These are phyloP conservation scores for Copsychus sechellarum DNA, from an alignment of 2,113 vertebrate species.

Conservation along the genomic window DNA sequence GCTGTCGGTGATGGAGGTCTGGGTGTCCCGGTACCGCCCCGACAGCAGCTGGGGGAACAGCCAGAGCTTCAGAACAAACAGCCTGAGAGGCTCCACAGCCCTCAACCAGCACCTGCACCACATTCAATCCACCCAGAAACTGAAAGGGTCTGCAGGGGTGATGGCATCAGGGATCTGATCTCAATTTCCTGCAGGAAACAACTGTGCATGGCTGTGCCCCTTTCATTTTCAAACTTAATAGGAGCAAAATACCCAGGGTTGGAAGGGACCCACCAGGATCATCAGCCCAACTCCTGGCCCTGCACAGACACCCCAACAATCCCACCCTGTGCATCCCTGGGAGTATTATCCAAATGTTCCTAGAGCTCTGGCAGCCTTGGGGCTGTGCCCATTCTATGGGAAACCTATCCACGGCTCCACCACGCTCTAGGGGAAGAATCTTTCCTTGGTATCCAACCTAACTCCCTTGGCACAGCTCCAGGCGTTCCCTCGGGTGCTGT, in stretches of 20 bases:
- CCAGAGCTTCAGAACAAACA: background rate
- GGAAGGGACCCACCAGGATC: background rate
- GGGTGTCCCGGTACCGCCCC: constrained; percentile 84
- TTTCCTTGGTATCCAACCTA: rapidly evolving
- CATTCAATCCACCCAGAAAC: rapidly evolving
- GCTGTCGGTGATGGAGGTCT: constrained; percentile 90
- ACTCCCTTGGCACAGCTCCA: background rate
- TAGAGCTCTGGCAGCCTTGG: background rate
- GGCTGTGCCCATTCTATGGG: background rate
- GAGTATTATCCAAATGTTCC: rapidly evolving
- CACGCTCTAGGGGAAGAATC: background rate
- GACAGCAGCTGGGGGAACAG: constrained; percentile 80
- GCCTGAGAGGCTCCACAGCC: background rate
- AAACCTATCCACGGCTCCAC: rapidly evolving
- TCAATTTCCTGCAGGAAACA: background rate
- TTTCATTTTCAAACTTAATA: background rate
- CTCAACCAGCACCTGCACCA: rapidly evolving
- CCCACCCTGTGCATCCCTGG: background rate
- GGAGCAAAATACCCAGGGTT: too few relatives aligned
- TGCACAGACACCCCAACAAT: background rate
- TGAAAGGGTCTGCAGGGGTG: rapidly evolving
- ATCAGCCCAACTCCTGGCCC: rapidly evolving
- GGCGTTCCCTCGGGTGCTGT: background rate
- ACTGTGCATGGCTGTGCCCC: rapidly evolving
- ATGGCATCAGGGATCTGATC: rapidly evolving